Conservation (phyloP, 2,797 vertebrate species). For the Lepus townsendii region DNA sequence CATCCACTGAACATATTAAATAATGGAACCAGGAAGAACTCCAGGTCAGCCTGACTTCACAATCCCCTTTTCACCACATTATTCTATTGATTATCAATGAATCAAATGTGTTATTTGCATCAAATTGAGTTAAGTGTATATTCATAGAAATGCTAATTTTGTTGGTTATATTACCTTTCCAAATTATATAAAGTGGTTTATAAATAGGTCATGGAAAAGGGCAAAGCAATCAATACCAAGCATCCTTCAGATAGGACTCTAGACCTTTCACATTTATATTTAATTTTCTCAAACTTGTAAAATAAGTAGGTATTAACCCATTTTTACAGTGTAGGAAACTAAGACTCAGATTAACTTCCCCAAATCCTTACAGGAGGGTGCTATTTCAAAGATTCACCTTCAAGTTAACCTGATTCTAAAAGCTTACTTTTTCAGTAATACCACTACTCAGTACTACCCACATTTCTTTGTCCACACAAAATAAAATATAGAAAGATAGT, state of each 20-base stretch:
- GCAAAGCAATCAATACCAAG: neutral
- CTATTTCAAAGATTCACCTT: neutral
- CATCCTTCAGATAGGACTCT: neutral
- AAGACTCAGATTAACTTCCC: neutral
- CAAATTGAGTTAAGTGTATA: conserved; percentile 2
- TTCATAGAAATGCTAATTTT: conserved; percentile 7
- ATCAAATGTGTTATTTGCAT: neutral
- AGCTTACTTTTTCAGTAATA: neutral
- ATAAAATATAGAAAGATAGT: neutral
- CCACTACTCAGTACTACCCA: neutral
- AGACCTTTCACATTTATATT: neutral
- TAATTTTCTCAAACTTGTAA: conserved; percentile 10
- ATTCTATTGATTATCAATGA: neutral
- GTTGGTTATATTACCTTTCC: neutral
- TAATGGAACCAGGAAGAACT: neutral
- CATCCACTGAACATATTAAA: neutral
- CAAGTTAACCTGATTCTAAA: neutral
- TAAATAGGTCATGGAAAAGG: neutral
- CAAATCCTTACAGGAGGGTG: neutral
- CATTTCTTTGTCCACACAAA: neutral
- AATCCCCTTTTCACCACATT: neutral
- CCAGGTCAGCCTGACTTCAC: neutral
- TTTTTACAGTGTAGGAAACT: neutral
- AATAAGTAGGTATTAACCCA: neutral
- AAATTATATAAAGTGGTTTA: neutral